These are phyloP conservation scores for Hypanus sabinus DNA, from an alignment of 2,113 vertebrate species.

Conservation along the genomic window DNA sequence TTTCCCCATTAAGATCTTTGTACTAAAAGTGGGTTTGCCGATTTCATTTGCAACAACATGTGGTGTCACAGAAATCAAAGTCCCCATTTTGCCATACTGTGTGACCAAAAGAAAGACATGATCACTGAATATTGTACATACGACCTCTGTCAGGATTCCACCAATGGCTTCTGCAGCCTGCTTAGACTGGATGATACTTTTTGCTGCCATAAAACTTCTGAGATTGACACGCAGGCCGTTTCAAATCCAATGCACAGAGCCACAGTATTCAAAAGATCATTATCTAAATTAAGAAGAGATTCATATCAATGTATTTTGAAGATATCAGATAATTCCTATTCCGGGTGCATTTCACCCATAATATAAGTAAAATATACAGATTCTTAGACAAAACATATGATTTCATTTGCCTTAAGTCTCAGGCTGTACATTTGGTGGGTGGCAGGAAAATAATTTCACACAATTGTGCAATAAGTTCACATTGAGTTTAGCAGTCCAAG, in stretches of 20 bases:
- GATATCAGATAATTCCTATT: background rate
- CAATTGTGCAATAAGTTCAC: background rate
- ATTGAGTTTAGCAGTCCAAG: background rate
- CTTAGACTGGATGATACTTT: conserved; percentile 63
- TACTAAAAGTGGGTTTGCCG: conserved; percentile 66
- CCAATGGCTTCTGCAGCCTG: conserved; percentile 66
- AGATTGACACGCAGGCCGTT: background rate
- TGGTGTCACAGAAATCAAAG: conserved; percentile 76
- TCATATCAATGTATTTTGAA: conserved; percentile 1
- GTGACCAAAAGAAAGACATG: conserved; percentile 83
- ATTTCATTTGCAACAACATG: conserved; percentile 62
- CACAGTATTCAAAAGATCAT: background rate
- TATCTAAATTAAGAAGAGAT: background rate
- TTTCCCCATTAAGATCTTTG: conserved; percentile 83
- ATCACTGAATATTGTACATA: conserved; percentile 86
- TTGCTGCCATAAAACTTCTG: conserved; percentile 56
- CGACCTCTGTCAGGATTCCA: conserved; percentile 76
- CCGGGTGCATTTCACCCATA: background rate
- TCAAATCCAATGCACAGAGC: background rate
- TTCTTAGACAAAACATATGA: background rate
- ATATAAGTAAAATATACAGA: background rate
- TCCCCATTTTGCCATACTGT: conserved; percentile 88
- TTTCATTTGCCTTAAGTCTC: no score
- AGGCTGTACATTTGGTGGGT: background rate
- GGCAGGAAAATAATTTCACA: background rate